These are phyloP conservation scores for Caenorhabditis uteleia DNA, from an alignment of 2,888 invertebrate species.

Conservation along the genomic window DNA sequence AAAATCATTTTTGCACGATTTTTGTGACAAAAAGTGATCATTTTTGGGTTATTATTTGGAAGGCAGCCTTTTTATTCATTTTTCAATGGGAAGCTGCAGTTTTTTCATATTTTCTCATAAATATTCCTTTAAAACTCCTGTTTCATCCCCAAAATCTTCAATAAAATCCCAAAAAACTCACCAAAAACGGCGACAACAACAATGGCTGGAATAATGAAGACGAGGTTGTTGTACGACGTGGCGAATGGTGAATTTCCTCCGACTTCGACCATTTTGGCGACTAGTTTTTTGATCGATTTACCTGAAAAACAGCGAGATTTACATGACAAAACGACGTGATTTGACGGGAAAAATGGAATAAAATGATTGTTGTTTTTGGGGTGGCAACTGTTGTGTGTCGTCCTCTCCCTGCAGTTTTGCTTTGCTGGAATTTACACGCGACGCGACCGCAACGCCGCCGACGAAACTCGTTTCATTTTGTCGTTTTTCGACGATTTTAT, in stretches of 20 bases:
- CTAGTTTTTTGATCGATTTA: too few species aligned
- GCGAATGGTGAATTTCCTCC: slow-evolving; percentile 52
- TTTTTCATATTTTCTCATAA: neutral
- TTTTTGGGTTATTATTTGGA: too few species aligned
- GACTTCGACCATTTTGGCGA: slow-evolving; percentile 56
- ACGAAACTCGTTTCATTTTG: slow-evolving; percentile 1
- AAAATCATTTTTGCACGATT: too few species aligned
- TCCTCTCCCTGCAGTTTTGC: neutral
- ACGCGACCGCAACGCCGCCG: slow-evolving; percentile 31
- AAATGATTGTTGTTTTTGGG: neutral
- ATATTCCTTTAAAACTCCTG: neutral
- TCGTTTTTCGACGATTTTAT: slow-evolving; percentile 7
- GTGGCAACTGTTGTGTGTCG: neutral
- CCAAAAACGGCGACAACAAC: slow-evolving; percentile 82
- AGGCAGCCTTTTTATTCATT: slow-evolving; percentile 4
- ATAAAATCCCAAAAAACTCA: slow-evolving; percentile 70
- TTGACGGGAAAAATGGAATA: too few species aligned
- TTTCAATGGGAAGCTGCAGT: neutral
- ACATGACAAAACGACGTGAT: too few species aligned
- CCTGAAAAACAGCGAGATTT: too few species aligned
- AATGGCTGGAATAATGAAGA: slow-evolving; percentile 85
- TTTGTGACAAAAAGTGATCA: too few species aligned
- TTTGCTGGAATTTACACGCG: slow-evolving; percentile 17
- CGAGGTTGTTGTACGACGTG: slow-evolving; percentile 80
- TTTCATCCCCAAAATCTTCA: neutral